Evolutionary conservation across 2,113 vertebrate species (phyloP).

Genomic region (Vulpes vulpes): DNA sequence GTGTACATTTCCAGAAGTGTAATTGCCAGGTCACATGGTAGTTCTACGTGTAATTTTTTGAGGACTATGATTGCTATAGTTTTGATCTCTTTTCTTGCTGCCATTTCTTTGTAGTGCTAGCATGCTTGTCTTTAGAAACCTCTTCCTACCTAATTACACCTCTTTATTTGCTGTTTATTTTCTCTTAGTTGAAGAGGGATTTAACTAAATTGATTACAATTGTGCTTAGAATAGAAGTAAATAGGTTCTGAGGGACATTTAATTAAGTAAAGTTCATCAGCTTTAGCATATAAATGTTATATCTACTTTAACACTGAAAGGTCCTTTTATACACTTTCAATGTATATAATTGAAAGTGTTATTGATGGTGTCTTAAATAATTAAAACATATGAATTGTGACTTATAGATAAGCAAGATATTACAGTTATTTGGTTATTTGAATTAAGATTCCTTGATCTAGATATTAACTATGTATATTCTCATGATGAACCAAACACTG

Average conservation of each 20-base stretch:
- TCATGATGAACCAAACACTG: neutral
- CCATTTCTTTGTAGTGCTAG: neutral
- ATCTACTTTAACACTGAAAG: neutral
- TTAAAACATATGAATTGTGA: neutral
- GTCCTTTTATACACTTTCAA: neutral
- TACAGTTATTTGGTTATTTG: neutral
- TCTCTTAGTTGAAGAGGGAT: constrained; percentile 25
- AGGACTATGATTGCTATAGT: neutral
- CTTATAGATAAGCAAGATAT: constrained; percentile 12
- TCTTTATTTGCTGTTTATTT: constrained; percentile 49
- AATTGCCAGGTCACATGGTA: neutral
- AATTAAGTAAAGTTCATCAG: neutral
- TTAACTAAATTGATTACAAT: constrained; percentile 40
- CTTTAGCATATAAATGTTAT: neutral
- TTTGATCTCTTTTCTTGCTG: neutral
- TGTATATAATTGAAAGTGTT: neutral
- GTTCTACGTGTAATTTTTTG: neutral
- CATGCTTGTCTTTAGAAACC: neutral
- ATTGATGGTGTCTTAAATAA: constrained; percentile 12
- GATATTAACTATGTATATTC: neutral
- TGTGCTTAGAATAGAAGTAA: constrained; percentile 33
- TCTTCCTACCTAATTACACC: neutral
- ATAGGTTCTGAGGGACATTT: neutral
- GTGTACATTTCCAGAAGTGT: neutral
- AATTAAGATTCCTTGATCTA: neutral